Conservation (phyloP, 1,140 invertebrate species). For the Bombus soroeensis region DNA sequence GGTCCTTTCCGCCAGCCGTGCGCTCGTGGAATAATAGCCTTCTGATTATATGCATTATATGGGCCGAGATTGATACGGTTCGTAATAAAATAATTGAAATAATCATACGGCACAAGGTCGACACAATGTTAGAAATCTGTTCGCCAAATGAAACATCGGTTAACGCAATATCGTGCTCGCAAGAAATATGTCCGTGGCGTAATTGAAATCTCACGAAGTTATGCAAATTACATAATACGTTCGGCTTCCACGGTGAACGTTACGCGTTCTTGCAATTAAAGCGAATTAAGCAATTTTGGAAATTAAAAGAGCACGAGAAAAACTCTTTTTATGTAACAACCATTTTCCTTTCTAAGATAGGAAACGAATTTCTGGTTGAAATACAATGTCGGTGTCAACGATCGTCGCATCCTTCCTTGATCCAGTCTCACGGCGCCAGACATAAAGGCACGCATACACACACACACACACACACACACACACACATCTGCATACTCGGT, state of each 20-base stretch:
- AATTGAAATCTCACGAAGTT: not conserved
- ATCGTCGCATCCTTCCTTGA: slow-evolving; percentile 26
- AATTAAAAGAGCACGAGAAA: not conserved
- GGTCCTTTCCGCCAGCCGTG: slow-evolving; percentile 51
- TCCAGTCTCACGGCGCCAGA: slow-evolving; percentile 63
- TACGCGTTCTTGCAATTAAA: not conserved
- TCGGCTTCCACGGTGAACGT: not conserved
- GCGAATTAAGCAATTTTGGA: not conserved
- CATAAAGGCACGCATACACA: slow-evolving; percentile 36
- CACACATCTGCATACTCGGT: not conserved
- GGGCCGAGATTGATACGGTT: slow-evolving; percentile 74
- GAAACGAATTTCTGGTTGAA: not conserved
- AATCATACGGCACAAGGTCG: slow-evolving; percentile 73
- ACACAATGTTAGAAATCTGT: slow-evolving; percentile 52
- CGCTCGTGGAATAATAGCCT: slow-evolving; percentile 69
- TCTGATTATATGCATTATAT: slow-evolving; percentile 78
- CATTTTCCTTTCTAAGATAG: not conserved
- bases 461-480: slow-evolving; percentile 2
- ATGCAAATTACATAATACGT: not conserved
- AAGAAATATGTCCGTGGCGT: not conserved
- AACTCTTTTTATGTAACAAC: rapidly evolving
- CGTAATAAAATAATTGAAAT: slow-evolving; percentile 80
- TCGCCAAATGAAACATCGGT: slow-evolving; percentile 22
- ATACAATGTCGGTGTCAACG: slow-evolving; percentile 4
- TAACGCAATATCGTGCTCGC: not conserved